These are phyloP conservation scores for Orchesellides sinensis DNA, from an alignment of 2,888 invertebrate species.

Conservation along the genomic window DNA sequence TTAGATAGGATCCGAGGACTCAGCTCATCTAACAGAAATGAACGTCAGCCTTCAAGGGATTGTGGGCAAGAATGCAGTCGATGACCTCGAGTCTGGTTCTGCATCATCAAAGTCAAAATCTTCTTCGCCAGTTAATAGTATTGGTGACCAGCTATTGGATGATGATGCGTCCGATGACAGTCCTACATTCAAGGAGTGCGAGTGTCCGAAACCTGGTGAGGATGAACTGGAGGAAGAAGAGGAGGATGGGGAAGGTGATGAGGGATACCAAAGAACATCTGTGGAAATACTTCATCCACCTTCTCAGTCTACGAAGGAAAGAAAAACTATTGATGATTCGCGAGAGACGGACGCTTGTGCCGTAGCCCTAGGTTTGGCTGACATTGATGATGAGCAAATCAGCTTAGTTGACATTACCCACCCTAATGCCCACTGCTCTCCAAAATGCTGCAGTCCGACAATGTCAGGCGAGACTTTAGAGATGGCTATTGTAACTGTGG, in stretches of 20 bases:
- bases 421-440: slow-evolving; percentile 12
- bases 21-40: slow-evolving; percentile 49
- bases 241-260: neutral
- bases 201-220: neutral
- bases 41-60: slow-evolving; percentile 55
- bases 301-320: neutral
- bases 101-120: neutral
- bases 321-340: too few relatives aligned
- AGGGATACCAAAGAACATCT: neutral
- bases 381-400: slow-evolving; percentile 8
- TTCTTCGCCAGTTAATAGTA: neutral
- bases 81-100: slow-evolving; percentile 30
- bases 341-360: neutral
- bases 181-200: slow-evolving; percentile 27
- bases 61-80: slow-evolving; percentile 39
- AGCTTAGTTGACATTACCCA: slow-evolving; percentile 18
- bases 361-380: neutral
- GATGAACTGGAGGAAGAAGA: too few relatives aligned
- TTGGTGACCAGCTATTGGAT: neutral
- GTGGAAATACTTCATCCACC: neutral
- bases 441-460: slow-evolving; percentile 31
- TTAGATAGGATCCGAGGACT: slow-evolving; percentile 49
- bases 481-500: slow-evolving; percentile 17
- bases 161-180: neutral
- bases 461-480: slow-evolving; percentile 6